These are phyloP conservation scores for Clupea harengus DNA, from an alignment of 2,113 vertebrate species.

Conservation along the genomic window DNA sequence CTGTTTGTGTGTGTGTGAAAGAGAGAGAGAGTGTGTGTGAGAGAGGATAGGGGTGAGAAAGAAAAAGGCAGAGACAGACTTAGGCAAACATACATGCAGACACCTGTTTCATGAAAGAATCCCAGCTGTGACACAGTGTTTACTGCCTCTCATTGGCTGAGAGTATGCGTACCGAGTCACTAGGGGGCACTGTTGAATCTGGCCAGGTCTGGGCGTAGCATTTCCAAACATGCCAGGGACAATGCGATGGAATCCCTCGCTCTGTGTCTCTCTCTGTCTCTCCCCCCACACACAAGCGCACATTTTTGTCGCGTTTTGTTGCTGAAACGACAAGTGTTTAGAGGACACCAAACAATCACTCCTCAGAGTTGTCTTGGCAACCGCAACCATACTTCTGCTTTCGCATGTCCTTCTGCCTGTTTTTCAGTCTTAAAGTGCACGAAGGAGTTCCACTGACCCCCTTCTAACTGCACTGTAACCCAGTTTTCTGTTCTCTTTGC, in stretches of 20 bases:
- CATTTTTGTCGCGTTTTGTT: slow-evolving; percentile 7
- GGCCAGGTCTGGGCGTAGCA: neutral
- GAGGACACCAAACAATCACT: neutral
- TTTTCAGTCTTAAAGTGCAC: neutral
- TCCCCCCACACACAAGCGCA: neutral
- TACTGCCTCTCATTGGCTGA: neutral
- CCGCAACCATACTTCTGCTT: neutral
- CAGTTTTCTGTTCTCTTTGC: neutral
- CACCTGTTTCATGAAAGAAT: neutral
- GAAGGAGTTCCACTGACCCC: neutral
- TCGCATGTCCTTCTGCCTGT: neutral
- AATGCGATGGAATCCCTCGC: neutral
- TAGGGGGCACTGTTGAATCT: neutral
- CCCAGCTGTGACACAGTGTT: neutral
- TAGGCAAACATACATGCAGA: neutral
- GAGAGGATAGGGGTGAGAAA: neutral
- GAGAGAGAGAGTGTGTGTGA: neutral
- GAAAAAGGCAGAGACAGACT: neutral
- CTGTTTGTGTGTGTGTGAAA: neutral
- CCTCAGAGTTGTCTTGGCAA: slow-evolving; percentile 7
- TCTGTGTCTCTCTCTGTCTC: slow-evolving; percentile 13
- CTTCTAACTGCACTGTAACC: neutral
- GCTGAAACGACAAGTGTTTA: slow-evolving; percentile 2
- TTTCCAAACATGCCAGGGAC: slow-evolving; percentile 6
- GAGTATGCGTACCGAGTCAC: neutral